A percentile compares a stretch with the other conserved stretches of the same genome.
These are phyloP conservation scores for Peromyscus californicus DNA, from an alignment of 2,113 vertebrate genomes.

Conservation along the genomic window DNA sequence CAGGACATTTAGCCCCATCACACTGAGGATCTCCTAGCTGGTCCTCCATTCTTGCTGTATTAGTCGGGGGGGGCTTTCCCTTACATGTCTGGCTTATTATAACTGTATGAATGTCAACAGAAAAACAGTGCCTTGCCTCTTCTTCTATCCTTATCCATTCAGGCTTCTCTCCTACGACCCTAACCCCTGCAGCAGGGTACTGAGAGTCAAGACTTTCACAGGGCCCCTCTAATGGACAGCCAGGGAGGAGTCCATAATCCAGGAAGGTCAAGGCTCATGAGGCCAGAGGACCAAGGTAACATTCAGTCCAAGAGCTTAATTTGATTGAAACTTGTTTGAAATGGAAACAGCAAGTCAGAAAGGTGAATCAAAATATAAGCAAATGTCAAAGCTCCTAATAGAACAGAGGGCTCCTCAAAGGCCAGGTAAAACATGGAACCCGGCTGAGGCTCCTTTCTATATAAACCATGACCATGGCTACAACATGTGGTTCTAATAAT, in stretches of 20 bases:
- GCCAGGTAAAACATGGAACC: not conserved
- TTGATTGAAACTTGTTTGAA: conserved; percentile 12
- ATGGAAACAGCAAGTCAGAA: conserved; percentile 23
- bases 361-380: conserved; percentile 46
- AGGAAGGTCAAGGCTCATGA: not conserved
- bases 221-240: not conserved
- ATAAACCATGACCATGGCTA: not conserved
- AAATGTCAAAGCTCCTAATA: conserved; percentile 14
- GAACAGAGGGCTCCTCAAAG: not conserved
- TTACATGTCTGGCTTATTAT: not conserved
- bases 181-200: not conserved
- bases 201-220: not conserved
- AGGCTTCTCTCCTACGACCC: not conserved
- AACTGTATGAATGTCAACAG: conserved; percentile 13
- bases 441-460: not conserved
- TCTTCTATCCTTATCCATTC: not conserved
- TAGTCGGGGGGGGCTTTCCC: not conserved
- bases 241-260: not conserved
- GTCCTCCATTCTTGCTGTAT: not conserved
- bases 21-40: not conserved
- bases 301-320: not conserved
- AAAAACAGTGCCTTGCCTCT: not conserved
- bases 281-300: not conserved
- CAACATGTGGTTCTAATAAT: not conserved
- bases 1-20: conserved; percentile 15